Conservation (phyloP, 2,113 vertebrate genomes). For the Petrocephalus zakoni region DNA sequence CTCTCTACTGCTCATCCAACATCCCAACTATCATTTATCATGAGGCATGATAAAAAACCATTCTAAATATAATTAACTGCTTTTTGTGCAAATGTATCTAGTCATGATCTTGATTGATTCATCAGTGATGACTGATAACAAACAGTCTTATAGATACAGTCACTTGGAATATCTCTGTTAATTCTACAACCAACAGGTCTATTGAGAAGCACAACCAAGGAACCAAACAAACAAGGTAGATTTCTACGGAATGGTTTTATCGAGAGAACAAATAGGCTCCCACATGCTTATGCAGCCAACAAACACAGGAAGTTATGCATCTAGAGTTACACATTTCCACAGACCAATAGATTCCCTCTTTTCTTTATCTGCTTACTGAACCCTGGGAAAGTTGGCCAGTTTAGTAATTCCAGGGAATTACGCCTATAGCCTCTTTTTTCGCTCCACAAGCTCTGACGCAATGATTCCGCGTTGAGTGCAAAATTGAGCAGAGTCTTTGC, state of each 20-base stretch:
- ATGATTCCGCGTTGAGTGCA: neutral
- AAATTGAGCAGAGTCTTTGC: too few relatives aligned
- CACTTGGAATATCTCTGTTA: neutral
- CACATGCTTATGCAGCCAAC: constrained; percentile 19
- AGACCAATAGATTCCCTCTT: neutral
- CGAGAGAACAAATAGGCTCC: constrained; percentile 40
- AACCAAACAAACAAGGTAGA: neutral
- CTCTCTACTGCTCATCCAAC: neutral
- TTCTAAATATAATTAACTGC: neutral
- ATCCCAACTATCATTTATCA: neutral
- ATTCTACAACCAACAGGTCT: neutral
- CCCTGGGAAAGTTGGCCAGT: neutral
- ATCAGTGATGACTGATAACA: neutral
- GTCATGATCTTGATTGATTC: neutral
- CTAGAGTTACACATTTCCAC: neutral
- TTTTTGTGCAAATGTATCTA: neutral
- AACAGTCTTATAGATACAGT: neutral
- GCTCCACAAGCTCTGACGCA: neutral
- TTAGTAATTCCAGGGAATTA: neutral
- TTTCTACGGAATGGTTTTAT: constrained; percentile 18
- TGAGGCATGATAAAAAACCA: neutral
- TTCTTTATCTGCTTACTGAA: neutral
- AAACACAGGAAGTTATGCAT: neutral
- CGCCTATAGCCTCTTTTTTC: neutral
- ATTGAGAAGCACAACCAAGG: neutral